Evolutionary conservation across 2,113 vertebrate genomes (phyloP).

Genomic region (Pituophis catenifer): DNA sequence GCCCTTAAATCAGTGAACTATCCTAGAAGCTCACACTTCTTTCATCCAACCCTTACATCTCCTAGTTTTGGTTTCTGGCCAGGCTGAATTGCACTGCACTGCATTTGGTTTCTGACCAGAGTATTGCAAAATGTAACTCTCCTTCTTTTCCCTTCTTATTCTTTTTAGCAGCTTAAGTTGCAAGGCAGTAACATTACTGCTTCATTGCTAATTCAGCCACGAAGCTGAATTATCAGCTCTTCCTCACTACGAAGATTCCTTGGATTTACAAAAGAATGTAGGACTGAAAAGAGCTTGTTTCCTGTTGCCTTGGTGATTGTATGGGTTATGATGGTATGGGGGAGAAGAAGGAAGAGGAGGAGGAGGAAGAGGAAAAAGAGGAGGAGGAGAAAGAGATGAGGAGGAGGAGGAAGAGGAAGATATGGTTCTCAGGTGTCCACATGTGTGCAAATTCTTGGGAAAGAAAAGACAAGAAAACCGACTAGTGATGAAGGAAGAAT

Average conservation of each 20-base stretch:
- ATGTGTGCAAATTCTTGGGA: neutral
- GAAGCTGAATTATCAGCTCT: neutral
- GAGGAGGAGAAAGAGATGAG: too few species aligned
- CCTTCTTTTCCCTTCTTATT: neutral
- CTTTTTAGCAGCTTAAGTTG: neutral
- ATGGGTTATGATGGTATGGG: too few species aligned
- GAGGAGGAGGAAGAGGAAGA: neutral
- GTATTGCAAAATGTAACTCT: neutral
- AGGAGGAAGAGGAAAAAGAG: too few species aligned
- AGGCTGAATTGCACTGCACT: neutral
- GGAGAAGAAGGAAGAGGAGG: too few species aligned
- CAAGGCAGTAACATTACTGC: neutral
- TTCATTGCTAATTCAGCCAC: neutral
- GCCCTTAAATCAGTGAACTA: too few species aligned
- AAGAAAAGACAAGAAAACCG: neutral
- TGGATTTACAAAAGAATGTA: neutral
- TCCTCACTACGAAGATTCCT: neutral
- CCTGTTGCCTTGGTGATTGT: neutral
- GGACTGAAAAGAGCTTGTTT: neutral
- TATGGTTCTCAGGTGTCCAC: neutral
- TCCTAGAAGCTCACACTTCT: neutral
- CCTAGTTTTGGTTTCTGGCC: neutral
- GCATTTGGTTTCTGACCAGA: neutral
- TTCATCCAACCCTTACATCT: neutral
- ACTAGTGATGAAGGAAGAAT: neutral